A percentile compares a stretch with the other conserved stretches of the same genome.
Evolutionary conservation across 2,888 invertebrate genomes (phyloP).

Genomic region (Morpho achilles): DNA sequence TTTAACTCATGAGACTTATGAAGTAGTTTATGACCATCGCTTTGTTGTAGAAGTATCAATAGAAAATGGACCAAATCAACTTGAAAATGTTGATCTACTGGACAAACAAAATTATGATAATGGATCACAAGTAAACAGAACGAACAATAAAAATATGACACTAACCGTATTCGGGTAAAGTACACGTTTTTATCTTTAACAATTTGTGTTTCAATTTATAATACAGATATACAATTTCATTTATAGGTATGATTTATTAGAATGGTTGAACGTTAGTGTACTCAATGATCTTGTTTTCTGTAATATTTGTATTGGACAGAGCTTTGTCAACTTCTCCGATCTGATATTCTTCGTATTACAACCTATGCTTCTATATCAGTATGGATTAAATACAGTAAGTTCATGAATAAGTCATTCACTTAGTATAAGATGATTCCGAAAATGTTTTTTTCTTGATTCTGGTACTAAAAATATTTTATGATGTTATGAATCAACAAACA

Average conservation of each 20-base stretch:
- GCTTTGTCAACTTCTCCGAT: conserved; percentile 81
- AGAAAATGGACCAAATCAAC: conserved; percentile 34
- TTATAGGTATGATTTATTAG: conserved; percentile 47
- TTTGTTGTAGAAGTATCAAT: conserved; percentile 38
- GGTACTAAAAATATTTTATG: too few relatives aligned
- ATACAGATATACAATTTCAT: not conserved
- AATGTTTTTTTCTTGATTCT: too few relatives aligned
- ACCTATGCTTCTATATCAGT: conserved; percentile 80
- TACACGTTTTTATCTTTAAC: not conserved
- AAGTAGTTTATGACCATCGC: conserved; percentile 12
- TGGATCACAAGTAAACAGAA: conserved; percentile 11
- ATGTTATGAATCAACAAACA: too few relatives aligned
- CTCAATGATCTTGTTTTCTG: conserved; percentile 74
- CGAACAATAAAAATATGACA: conserved; percentile 8
- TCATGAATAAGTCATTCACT: not conserved
- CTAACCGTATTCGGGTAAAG: conserved; percentile 17
- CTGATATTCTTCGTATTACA: conserved; percentile 81
- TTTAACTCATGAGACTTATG: conserved; percentile 6
- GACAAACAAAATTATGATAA: conserved; percentile 20
- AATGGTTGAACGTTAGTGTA: conserved; percentile 66
- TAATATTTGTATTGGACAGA: conserved; percentile 80
- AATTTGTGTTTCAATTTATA: not conserved
- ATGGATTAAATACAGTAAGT: conserved; percentile 50
- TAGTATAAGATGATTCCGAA: too few relatives aligned
- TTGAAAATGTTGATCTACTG: conserved; percentile 47